phyloP scores from a whole-genome alignment of 2,888 invertebrate species.

The Brenthis daphne region DNA sequence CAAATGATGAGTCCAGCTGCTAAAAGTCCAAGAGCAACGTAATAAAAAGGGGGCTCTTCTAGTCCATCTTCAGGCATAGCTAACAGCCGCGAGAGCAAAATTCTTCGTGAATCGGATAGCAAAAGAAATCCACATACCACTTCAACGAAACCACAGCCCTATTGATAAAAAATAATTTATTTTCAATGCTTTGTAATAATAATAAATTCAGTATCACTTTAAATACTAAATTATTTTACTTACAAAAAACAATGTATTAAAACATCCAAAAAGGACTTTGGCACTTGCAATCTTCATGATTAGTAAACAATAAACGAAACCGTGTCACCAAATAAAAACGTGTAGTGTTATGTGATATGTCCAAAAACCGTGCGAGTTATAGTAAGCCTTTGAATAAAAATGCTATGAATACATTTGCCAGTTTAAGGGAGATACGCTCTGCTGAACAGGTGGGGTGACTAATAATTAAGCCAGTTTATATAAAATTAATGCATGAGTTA shows the following conservation, averaged over 20 bases:
- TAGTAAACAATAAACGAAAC: slow-evolving; percentile 39
- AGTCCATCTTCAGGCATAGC: slow-evolving; percentile 83
- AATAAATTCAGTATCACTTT: not conserved
- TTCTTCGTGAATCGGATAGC: slow-evolving; percentile 86
- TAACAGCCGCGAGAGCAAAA: slow-evolving; percentile 87
- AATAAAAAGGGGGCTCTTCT: slow-evolving; percentile 89
- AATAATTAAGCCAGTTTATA: slow-evolving; percentile 80
- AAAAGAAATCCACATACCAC: slow-evolving; percentile 88
- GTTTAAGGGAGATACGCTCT: slow-evolving; percentile 81
- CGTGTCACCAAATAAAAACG: slow-evolving; percentile 35
- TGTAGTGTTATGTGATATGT: slow-evolving; percentile 41
- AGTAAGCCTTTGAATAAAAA: slow-evolving; percentile 66
- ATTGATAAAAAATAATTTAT: slow-evolving; percentile 36
- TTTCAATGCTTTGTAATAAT: not conserved
- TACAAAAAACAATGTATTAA: slow-evolving; percentile 85
- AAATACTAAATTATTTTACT: slow-evolving; percentile 53
- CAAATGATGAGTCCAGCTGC: slow-evolving; percentile 86
- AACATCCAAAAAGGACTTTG: slow-evolving; percentile 85
- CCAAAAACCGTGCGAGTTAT: slow-evolving; percentile 49
- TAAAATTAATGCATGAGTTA: slow-evolving; percentile 64
- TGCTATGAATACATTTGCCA: slow-evolving; percentile 75
- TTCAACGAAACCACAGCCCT: slow-evolving; percentile 85
- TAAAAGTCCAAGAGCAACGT: slow-evolving; percentile 87
- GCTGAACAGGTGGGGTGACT: slow-evolving; percentile 80
- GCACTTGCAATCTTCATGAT: slow-evolving; percentile 79